Base-by-base conservation (phyloP, 37 sponge, comb jelly and placozoan species). In the Bolinopsis microptera region DNA sequence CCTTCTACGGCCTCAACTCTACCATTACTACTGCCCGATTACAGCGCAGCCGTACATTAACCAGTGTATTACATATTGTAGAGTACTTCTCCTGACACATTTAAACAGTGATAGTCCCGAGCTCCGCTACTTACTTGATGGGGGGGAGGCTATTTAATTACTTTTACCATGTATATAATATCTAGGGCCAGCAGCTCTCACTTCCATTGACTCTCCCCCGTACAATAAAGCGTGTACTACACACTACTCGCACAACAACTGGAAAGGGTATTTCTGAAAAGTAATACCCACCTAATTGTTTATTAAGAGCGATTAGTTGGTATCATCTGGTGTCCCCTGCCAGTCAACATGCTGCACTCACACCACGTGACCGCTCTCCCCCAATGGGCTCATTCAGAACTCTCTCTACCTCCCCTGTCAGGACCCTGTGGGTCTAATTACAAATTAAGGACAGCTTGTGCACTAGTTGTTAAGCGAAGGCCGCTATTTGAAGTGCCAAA, bases 371-470 rank as follows among this genome's bases (percentile, higher is more conserved):
- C 31, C 75, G 3, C 75, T 5, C 75, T 72, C 26, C 31, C 3
- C 75, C 75, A 72, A 72, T 72, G 31, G 31, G 21, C 26, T 8
- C 75, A 8, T 72, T 21, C 31, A 30, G 75, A 30, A 72, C 18
- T 2, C 26, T 72, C 75, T 28, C 61, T 48, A 5, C 13, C 80
- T 32, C 80, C 33, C 36, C 80, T 9, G 80, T 77, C 33, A 16
- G 80, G 80, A 36, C 90, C 90, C 90, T 86, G 25, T 41, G 90
- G 90, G 90, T 41, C 90, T 86, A 86, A 86, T 86, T 86, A 86
- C 90, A 86, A 39, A 86, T 41, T 86, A 86, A 41, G 90, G 90
- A 86, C 61, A 41, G 90, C 41, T 39, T 86, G 41, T 36, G 90
- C 61, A 24, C 24, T 41, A 86, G 38, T 48, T 86, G 32, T 3